Base-by-base conservation (phyloP, 2,113 vertebrate species). In the Galemys pyrenaicus region DNA sequence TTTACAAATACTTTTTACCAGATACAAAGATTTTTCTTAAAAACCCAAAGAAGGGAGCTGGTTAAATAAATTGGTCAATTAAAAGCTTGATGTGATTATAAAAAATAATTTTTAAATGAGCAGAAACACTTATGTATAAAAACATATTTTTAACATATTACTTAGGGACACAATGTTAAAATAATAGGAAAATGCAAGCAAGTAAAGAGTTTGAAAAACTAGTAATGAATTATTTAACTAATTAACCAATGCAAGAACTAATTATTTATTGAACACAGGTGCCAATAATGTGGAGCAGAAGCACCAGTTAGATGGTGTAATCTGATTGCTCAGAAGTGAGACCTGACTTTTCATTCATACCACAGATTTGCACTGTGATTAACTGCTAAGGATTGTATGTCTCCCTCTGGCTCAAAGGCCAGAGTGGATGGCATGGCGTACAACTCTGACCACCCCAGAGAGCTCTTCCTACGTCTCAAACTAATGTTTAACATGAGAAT, bases 371-470 rank as follows among this genome's bases (percentile, higher is more conserved):
- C 3, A 16, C 9, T 73, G 37, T 90, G 74, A 64, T 83, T 94
- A 68, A 37, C 74, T 89, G 90, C 83, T 67, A 79, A 89, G 37
- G 17, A 28, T 70, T 35, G 80, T 78, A 16, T 77, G 94, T 80
- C 54, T 32, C 22, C 28, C 37, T 54, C 49, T 65, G 92, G 30
- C 35, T 95, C 92, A 67, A 96, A 97, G 37, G 88, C 54, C 74
- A 68, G 77, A 60, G 89, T 81, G 67, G 74, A 74, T n/a, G 89
- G 68, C 93, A 90, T 94, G 90, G 87, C 51, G 54, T 37, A 46
- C 24, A 44, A 56, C 67, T 84, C 81, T 80, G 91, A 44, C 87
- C 77, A 96, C 96, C 96, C 54, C 95, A 97, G 89, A 96, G 91
- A 58, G 51, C 46, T 67, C 96, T 94, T 73, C 20, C 49, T 73